Conservation (phyloP, 2,113 vertebrate genomes). For the Malurus elegans region DNA sequence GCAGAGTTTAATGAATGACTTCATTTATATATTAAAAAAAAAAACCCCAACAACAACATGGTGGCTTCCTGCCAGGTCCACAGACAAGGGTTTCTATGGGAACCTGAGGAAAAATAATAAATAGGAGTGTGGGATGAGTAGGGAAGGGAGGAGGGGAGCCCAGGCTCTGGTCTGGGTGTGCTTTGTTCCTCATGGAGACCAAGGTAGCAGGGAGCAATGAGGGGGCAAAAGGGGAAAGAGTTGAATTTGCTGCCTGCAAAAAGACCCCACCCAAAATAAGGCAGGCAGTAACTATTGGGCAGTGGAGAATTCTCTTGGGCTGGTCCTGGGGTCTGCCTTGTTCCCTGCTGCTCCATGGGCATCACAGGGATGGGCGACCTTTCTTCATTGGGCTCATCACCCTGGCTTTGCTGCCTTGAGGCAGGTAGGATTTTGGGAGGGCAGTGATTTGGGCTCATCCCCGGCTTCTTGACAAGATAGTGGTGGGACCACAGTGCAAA, state of each 20-base stretch:
- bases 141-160: slow-evolving; percentile 10
- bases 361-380: neutral
- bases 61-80: slow-evolving; percentile 57
- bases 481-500: neutral
- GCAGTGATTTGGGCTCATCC: neutral
- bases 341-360: neutral
- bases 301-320: neutral
- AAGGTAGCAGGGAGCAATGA: neutral
- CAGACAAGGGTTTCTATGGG: slow-evolving; percentile 66
- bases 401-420: neutral
- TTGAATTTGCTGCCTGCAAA: neutral
- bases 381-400: neutral
- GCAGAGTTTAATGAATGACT: slow-evolving; percentile 67
- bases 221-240: neutral
- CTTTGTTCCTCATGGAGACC: neutral
- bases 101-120: slow-evolving; percentile 63
- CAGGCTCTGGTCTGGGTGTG: neutral
- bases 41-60: neutral
- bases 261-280: neutral
- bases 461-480: neutral
- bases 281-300: neutral
- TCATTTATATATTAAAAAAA: slow-evolving; percentile 64
- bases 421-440: neutral
- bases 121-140: slow-evolving; percentile 36
- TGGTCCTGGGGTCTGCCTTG: neutral